Evolutionary conservation across 1,140 invertebrate genomes (phyloP).

Genomic region (Zaprionus davidi): DNA sequence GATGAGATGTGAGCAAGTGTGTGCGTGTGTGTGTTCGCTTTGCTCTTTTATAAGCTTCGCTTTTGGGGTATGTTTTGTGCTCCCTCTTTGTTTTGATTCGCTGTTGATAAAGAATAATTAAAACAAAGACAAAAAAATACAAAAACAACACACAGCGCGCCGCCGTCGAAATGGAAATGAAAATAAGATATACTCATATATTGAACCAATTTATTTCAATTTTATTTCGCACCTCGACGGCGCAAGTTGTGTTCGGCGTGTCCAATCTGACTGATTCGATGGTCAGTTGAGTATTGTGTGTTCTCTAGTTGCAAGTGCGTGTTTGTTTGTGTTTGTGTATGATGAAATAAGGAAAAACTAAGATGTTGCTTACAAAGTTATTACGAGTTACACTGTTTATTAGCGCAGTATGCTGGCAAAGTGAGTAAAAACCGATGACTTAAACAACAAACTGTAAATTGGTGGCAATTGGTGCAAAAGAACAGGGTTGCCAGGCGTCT

Average conservation of each 20-base stretch:
- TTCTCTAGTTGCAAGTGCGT: conserved; percentile 1
- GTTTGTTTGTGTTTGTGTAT: conserved; percentile 6
- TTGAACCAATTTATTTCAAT: conserved; percentile 80
- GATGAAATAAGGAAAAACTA: conserved; percentile 27
- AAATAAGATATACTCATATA: conserved; percentile 72
- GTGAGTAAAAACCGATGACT: conserved; percentile 70
- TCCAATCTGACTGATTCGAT: conserved; percentile 17
- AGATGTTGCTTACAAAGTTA: conserved; percentile 29
- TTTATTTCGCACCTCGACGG: conserved; percentile 61
- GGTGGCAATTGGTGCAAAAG: conserved; percentile 31
- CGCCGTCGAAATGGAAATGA: conserved; percentile 63
- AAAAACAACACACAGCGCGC: conserved; percentile 27
- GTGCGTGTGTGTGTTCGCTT: conserved; percentile 6
- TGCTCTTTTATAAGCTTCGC: conserved; percentile 56
- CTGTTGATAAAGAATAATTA: conserved; percentile 46
- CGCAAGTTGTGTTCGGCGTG: conserved; percentile 60
- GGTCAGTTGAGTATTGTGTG: conserved; percentile 36
- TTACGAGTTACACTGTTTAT: conserved; percentile 17
- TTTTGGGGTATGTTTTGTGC: conserved; percentile 58
- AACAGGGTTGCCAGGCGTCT: conserved; percentile 28
- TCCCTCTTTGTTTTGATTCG: conserved; percentile 71
- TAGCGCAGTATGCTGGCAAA: conserved; percentile 33
- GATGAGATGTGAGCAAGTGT: conserved; percentile 1
- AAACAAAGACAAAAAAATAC: conserved; percentile 20
- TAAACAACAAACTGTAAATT: conserved; percentile 53